Conservation (phyloP, 1,140 invertebrate species). For the Chironomus striatipennis region DNA sequence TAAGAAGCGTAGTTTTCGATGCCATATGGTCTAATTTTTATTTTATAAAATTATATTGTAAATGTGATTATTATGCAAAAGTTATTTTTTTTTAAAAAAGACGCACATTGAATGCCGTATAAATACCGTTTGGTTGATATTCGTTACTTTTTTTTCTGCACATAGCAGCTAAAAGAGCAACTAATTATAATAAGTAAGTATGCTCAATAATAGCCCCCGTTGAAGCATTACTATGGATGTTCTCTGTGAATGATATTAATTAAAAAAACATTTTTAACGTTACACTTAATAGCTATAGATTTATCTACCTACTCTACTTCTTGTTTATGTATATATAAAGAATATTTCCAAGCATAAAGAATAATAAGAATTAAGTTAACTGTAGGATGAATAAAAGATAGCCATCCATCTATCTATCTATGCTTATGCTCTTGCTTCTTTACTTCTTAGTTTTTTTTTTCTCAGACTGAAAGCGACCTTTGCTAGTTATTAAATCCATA, state of each 20-base stretch:
- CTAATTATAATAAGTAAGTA: slow-evolving; percentile 15
- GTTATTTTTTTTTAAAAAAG: background rate
- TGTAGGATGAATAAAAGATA: background rate
- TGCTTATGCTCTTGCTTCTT: too few relatives aligned
- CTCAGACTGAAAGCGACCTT: too few relatives aligned
- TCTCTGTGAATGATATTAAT: slow-evolving; percentile 1
- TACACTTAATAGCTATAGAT: slow-evolving; percentile 2
- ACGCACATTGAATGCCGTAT: background rate
- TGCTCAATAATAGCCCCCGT: background rate
- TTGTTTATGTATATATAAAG: background rate
- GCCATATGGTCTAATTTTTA: background rate
- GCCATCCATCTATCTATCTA: too few relatives aligned
- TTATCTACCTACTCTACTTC: background rate
- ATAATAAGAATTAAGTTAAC: slow-evolving; percentile 4
- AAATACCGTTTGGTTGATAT: background rate
- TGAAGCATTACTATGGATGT: background rate
- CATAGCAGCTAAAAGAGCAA: background rate
- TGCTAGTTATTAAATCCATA: too few relatives aligned
- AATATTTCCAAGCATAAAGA: background rate
- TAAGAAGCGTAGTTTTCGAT: background rate
- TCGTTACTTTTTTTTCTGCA: background rate
- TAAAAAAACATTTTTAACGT: slow-evolving; percentile 11
- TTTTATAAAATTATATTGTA: background rate
- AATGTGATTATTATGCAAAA: slow-evolving; percentile 10
- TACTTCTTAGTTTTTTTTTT: too few relatives aligned